Conservation (phyloP, 2,888 invertebrate species). For the Yponomeuta evonymella region DNA sequence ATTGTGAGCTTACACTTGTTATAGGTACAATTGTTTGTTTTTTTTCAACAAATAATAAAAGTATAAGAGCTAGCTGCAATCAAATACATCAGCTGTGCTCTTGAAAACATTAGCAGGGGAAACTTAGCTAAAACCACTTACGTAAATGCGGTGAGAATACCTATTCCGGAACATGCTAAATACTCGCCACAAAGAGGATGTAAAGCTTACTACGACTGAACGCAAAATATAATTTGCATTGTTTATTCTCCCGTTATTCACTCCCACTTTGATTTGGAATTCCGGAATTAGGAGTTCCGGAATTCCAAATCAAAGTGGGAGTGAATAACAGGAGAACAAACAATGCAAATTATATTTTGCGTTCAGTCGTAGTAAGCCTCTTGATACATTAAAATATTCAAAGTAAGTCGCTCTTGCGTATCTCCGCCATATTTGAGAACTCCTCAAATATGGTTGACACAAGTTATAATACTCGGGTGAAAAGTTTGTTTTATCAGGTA, state of each 20-base stretch:
- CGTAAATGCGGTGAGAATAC: no score
- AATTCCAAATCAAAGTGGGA: no score
- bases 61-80: no score
- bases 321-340: no score
- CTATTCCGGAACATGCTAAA: not conserved
- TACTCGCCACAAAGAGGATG: not conserved
- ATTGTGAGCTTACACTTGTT: no score
- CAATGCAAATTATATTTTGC: no score
- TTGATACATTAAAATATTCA: not conserved
- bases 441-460: not conserved
- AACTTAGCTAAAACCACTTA: no score
- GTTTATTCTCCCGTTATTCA: not conserved
- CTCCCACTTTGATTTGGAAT: constrained; percentile 1
- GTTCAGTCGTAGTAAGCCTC: not conserved
- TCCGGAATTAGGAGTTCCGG: not conserved
- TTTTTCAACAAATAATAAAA: no score
- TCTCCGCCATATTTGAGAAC: not conserved
- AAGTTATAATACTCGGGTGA: not conserved
- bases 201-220: not conserved
- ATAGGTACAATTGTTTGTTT: no score
- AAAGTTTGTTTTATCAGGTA: not conserved
- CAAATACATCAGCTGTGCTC: no score
- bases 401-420: not conserved
- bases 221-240: constrained; percentile 1
- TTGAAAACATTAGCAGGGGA: no score